Evolutionary conservation across 1,140 invertebrate genomes (phyloP).

Genomic region (Pogonus chalceus): DNA sequence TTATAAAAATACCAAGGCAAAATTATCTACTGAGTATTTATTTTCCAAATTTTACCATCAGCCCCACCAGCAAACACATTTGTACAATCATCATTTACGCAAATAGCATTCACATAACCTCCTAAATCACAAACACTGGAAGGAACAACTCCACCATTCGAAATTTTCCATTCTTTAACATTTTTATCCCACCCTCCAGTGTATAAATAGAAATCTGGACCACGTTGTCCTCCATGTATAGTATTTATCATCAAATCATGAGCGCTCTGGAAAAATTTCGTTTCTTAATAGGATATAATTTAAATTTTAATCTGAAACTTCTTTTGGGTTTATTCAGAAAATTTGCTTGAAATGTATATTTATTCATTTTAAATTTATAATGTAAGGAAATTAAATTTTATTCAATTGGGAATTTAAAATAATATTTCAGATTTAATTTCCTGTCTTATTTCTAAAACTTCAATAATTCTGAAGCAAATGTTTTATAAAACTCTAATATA

Average conservation of each 20-base stretch:
- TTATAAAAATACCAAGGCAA: too few relatives aligned
- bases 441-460: too few relatives aligned
- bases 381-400: constrained; percentile 9
- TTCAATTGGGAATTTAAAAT: constrained; percentile 1
- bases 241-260: constrained; percentile 38
- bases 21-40: background rate
- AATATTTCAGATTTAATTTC: too few relatives aligned
- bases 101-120: constrained; percentile 32
- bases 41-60: constrained; percentile 29
- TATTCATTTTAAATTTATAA: background rate
- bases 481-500: too few relatives aligned
- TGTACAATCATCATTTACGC: constrained; percentile 25
- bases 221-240: constrained; percentile 22
- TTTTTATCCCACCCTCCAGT: constrained; percentile 38
- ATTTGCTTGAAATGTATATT: background rate
- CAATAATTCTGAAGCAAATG: too few relatives aligned
- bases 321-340: background rate
- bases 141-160: constrained; percentile 19
- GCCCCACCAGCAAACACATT: constrained; percentile 30
- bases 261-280: constrained; percentile 28
- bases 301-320: background rate
- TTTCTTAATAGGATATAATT: background rate
- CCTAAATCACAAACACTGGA: constrained; percentile 24
- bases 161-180: constrained; percentile 36
- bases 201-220: constrained; percentile 28